phyloP scores from a whole-genome alignment of 2,888 invertebrate species.

The Meteorus colon region DNA sequence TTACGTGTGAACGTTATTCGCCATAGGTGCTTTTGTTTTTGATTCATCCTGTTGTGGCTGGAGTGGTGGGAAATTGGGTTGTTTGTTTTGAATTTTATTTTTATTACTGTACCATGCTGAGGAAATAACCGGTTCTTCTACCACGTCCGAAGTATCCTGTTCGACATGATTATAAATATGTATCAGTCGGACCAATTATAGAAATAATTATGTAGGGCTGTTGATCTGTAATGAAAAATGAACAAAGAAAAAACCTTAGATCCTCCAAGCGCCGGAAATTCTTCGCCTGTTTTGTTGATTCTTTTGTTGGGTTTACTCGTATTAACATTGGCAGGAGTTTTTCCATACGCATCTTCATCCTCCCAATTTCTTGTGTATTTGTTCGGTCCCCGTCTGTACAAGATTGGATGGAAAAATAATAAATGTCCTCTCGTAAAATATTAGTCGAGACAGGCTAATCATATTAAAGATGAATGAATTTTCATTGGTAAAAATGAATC shows the following conservation, averaged over 20 bases:
- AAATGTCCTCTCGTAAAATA: constrained; percentile 15
- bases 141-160: constrained; percentile 57
- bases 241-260: constrained; percentile 55
- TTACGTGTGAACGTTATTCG: constrained; percentile 59
- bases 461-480: neutral
- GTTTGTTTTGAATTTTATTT: constrained; percentile 64
- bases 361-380: constrained; percentile 96
- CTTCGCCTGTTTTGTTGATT: constrained; percentile 73
- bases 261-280: constrained; percentile 76
- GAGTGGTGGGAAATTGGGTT: constrained; percentile 69
- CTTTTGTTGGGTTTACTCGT: constrained; percentile 63
- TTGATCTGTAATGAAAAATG: neutral
- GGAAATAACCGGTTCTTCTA: constrained; percentile 69
- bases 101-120: constrained; percentile 72
- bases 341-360: constrained; percentile 90
- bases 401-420: neutral
- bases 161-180: constrained; percentile 21
- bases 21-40: constrained; percentile 57
- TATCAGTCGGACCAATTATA: neutral
- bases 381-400: constrained; percentile 86
- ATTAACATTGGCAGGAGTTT: constrained; percentile 71
- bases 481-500: constrained; percentile 19
- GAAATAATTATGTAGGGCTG: neutral
- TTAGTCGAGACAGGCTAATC: neutral
- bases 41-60: constrained; percentile 63